These are phyloP conservation scores for Meta bourneti DNA, from an alignment of 2,888 invertebrate genomes.

Conservation along the genomic window DNA sequence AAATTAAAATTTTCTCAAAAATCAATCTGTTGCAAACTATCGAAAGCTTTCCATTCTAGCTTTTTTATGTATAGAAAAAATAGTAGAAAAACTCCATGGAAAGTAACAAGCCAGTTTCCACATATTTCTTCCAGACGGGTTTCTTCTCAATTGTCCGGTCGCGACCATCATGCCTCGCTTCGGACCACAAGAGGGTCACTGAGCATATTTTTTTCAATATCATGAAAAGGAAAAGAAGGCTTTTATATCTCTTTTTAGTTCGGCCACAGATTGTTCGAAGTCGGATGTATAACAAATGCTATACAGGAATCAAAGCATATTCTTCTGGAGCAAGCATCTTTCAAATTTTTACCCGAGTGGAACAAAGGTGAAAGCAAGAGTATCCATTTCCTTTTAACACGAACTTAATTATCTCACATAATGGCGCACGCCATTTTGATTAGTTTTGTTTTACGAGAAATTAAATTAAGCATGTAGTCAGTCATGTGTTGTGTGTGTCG, in stretches of 20 bases:
- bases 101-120: conserved; percentile 14
- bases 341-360: background rate
- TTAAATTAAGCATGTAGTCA: background rate
- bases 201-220: conserved; percentile 15
- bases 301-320: conserved; percentile 15
- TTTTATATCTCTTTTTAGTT: conserved; percentile 35
- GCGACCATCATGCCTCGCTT: conserved; percentile 56
- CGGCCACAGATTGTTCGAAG: conserved; percentile 23
- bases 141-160: conserved; percentile 45
- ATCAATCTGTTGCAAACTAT: background rate
- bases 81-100: background rate
- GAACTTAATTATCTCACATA: conserved; percentile 7
- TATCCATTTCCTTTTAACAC: background rate
- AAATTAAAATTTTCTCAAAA: background rate
- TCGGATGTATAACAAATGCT: conserved; percentile 54
- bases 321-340: conserved; percentile 16
- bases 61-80: background rate
- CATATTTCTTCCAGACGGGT: conserved; percentile 32
- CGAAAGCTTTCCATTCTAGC: background rate
- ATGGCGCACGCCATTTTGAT: background rate
- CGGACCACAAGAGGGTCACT: conserved; percentile 64
- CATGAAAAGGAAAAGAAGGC: conserved; percentile 23
- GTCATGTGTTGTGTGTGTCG: background rate
- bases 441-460: background rate
- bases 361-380: conserved; percentile 18